Percentiles rank a stretch among this genome's conserved stretches.
These are phyloP conservation scores for Dendrocincla fuliginosa DNA, from an alignment of 2,797 vertebrate genomes.

Conservation along the genomic window DNA sequence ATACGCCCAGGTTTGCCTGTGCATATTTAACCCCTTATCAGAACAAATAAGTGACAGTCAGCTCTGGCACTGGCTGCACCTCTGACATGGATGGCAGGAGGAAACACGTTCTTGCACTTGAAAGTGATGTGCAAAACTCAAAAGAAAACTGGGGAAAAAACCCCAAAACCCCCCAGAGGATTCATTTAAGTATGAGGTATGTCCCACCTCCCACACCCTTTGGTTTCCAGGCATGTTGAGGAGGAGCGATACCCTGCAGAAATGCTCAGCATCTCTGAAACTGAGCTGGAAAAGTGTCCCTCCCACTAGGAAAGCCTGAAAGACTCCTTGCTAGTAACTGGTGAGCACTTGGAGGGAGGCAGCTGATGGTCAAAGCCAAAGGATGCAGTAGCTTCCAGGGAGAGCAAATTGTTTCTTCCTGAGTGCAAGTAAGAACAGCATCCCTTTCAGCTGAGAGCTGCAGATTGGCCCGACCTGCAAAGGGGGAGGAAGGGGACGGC, in stretches of 20 bases:
- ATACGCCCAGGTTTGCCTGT: constrained; percentile 18
- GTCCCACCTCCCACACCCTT: background rate
- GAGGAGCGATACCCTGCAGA: background rate
- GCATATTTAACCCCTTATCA: constrained; percentile 41
- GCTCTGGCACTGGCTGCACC: background rate
- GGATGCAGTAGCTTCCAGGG: constrained; percentile 9
- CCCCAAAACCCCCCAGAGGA: background rate
- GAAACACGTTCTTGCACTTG: background rate
- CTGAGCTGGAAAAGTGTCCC: background rate
- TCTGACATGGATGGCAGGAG: background rate
- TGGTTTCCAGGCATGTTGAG: background rate
- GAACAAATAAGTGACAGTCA: constrained; percentile 3
- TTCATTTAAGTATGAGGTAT: background rate
- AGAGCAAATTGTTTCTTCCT: background rate
- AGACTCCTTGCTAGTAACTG: background rate
- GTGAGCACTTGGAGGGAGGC: background rate
- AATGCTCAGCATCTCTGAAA: background rate
- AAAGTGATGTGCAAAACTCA: background rate
- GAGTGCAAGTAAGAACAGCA: background rate
- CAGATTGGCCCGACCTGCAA: background rate
- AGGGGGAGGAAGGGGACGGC: background rate
- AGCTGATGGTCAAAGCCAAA: background rate
- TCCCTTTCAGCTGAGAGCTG: background rate
- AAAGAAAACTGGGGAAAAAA: background rate
- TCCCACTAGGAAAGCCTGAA: background rate